These are phyloP conservation scores for Branchinecta sandiegonensis DNA, from an alignment of 2,888 invertebrate genomes.

Conservation along the genomic window DNA sequence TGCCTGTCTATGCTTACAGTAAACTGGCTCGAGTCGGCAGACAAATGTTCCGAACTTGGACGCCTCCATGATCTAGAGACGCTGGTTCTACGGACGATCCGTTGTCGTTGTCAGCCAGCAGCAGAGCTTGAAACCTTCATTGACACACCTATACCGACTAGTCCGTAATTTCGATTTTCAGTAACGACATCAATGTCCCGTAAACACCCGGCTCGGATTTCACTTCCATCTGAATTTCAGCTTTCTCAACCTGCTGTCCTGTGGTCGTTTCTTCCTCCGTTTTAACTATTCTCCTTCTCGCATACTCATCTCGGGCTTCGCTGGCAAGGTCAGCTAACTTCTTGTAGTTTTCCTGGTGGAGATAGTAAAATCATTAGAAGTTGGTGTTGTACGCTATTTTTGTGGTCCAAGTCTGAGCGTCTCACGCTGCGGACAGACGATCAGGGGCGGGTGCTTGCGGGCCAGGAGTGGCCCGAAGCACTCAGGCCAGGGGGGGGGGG, in stretches of 20 bases:
- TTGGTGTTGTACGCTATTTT: too few species aligned
- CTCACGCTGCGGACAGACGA: too few species aligned
- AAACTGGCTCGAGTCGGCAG: too few species aligned
- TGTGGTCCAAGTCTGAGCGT: neutral
- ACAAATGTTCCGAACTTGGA: too few species aligned
- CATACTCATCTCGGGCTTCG: slow-evolving; percentile 12
- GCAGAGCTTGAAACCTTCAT: too few species aligned
- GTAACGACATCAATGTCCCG: neutral
- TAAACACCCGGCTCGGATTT: neutral
- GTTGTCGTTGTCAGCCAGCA: too few species aligned
- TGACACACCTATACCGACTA: neutral
- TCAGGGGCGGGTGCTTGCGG: too few species aligned
- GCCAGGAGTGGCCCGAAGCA: too few species aligned
- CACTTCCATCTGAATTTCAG: neutral
- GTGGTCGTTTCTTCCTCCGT: neutral
- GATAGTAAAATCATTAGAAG: neutral
- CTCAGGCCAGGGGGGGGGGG: too few species aligned
- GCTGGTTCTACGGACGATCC: too few species aligned
- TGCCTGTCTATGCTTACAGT: too few species aligned
- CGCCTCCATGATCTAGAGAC: too few species aligned
- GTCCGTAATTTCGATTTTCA: slow-evolving; percentile 1
- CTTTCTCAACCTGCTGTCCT: neutral
- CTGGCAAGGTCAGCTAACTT: neutral
- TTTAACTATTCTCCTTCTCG: neutral
- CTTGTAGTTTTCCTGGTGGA: neutral